Conservation (phyloP, 1,140 invertebrate genomes). For the Drosophila novamexicana region DNA sequence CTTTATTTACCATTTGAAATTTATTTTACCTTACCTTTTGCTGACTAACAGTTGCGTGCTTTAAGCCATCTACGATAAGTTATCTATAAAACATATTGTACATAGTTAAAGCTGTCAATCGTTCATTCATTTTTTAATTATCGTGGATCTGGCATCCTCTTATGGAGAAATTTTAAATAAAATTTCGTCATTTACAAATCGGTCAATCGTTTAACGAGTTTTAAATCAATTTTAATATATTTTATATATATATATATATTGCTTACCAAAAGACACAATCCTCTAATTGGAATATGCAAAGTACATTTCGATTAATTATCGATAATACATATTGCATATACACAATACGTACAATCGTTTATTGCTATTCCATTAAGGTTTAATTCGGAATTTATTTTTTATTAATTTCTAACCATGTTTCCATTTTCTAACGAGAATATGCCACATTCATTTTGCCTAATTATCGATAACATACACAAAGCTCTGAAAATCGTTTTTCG, state of each 20-base stretch:
- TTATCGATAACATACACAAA: conserved; percentile 8
- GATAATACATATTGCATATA: conserved; percentile 4
- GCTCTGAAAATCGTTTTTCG: background rate
- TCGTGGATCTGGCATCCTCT: too few species aligned
- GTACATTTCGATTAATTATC: background rate
- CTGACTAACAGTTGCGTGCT: conserved; percentile 20
- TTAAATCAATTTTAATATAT: too few species aligned
- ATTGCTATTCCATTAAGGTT: background rate
- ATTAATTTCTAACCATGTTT: too few species aligned
- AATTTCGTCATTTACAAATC: background rate
- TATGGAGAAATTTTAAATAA: background rate
- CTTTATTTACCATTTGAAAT: conserved; percentile 33
- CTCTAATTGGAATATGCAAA: background rate
- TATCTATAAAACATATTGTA: background rate
- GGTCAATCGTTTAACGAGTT: too few species aligned
- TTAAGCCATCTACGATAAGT: background rate
- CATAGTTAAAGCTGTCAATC: too few species aligned
- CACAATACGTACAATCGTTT: background rate
- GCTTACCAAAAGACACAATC: too few species aligned
- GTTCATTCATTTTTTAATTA: too few species aligned
- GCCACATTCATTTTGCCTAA: background rate
- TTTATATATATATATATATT: too few species aligned
- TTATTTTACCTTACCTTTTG: conserved; percentile 28
- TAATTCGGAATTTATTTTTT: too few species aligned
- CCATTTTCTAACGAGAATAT: too few species aligned